Evolutionary conservation across 2,888 invertebrate genomes (phyloP).

Genomic region (Podabrus alpinus): DNA sequence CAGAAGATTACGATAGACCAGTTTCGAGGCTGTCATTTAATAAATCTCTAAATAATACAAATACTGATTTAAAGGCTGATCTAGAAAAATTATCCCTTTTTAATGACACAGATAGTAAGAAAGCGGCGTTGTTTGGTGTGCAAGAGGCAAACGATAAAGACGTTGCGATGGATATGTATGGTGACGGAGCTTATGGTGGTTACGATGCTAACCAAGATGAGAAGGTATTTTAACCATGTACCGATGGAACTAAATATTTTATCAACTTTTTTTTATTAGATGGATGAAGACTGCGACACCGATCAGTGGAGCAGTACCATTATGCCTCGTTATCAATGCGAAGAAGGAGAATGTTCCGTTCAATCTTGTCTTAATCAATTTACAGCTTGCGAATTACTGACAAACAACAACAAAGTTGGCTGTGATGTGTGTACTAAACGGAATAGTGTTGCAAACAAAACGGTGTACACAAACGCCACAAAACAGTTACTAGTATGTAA

Average conservation of each 20-base stretch:
- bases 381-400: conserved; percentile 87
- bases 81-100: conserved; percentile 51
- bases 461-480: conserved; percentile 79
- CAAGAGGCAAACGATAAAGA: conserved; percentile 10
- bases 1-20: conserved; percentile 47
- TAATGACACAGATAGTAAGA: conserved; percentile 48
- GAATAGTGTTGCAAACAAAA: conserved; percentile 71
- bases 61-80: conserved; percentile 50
- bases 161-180: conserved; percentile 34
- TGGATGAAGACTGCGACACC: conserved; percentile 48
- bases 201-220: conserved; percentile 44
- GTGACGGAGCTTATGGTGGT: conserved; percentile 45
- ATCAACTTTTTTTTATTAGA: conserved; percentile 39
- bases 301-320: conserved; percentile 48
- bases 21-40: conserved; percentile 51
- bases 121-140: conserved; percentile 30
- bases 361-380: conserved; percentile 92
- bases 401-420: conserved; percentile 89
- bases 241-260: neutral
- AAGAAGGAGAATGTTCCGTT: conserved; percentile 81
- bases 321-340: conserved; percentile 70
- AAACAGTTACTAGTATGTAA: conserved; percentile 85
- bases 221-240: conserved; percentile 41
- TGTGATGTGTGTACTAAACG: conserved; percentile 87
- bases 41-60: conserved; percentile 40